Evolutionary conservation across 2,888 invertebrate species (phyloP).

Genomic region (Heliconius sara): DNA sequence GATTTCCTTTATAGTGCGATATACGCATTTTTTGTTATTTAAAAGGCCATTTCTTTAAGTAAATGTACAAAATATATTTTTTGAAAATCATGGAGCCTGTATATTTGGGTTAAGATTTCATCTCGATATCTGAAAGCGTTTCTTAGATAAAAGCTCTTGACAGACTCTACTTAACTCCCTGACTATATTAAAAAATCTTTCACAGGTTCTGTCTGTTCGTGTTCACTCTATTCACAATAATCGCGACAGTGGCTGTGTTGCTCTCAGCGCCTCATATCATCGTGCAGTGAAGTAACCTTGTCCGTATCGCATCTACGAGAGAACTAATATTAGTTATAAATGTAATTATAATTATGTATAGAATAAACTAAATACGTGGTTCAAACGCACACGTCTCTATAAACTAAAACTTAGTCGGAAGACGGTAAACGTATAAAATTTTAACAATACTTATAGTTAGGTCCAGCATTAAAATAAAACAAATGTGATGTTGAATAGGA

Average conservation of each 20-base stretch:
- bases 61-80: too few species aligned
- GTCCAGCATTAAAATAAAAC: constrained; percentile 72
- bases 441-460: constrained; percentile 64
- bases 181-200: constrained; percentile 52
- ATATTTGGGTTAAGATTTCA: too few species aligned
- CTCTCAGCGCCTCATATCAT: constrained; percentile 97
- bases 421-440: constrained; percentile 69
- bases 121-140: too few species aligned
- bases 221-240: constrained; percentile 96
- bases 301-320: constrained; percentile 62
- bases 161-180: too few species aligned
- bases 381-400: constrained; percentile 79
- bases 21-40: too few species aligned
- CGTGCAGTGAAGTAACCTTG: constrained; percentile 87
- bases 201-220: constrained; percentile 95
- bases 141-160: too few species aligned
- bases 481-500: constrained; percentile 81
- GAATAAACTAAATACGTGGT: constrained; percentile 64
- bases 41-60: too few species aligned
- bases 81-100: too few species aligned
- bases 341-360: constrained; percentile 60
- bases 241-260: constrained; percentile 95
- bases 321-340: constrained; percentile 74
- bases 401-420: constrained; percentile 64
- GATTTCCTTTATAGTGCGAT: too few species aligned